Evolutionary conservation across 1,140 invertebrate genomes (phyloP).

Genomic region (Caenorhabditis brenneri): DNA sequence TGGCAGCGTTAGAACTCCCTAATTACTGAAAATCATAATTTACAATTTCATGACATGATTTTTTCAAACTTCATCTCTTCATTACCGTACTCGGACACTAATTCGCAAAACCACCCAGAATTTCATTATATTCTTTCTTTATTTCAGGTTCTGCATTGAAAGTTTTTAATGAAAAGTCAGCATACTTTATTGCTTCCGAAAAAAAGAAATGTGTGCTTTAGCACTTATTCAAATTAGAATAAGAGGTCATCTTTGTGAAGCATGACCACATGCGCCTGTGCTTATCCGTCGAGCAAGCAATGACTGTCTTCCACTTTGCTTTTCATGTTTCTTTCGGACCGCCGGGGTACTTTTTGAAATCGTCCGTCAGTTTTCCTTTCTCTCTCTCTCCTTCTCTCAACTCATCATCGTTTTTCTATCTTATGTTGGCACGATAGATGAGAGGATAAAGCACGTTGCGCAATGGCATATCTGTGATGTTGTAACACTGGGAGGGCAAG

Average conservation of each 20-base stretch:
- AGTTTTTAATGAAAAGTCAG: neutral
- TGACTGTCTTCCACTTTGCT: conserved; percentile 14
- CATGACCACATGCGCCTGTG: conserved; percentile 1
- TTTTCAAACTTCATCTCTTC: no score
- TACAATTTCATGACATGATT: no score
- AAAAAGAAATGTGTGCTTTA: neutral
- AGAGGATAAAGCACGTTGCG: conserved; percentile 30
- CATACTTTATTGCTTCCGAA: neutral
- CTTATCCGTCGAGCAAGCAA: conserved; percentile 19
- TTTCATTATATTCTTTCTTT: no score
- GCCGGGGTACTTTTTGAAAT: conserved; percentile 5
- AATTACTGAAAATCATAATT: no score
- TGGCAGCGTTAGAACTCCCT: no score
- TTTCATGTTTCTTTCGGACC: conserved; percentile 12
- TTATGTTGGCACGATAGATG: neutral
- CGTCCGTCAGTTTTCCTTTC: neutral
- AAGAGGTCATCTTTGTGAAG: conserved; percentile 6
- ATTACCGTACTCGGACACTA: no score
- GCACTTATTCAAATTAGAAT: conserved; percentile 10
- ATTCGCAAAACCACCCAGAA: no score
- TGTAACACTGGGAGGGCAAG: conserved; percentile 9
- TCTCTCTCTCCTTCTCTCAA: neutral
- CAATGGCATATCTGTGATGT: conserved; percentile 36
- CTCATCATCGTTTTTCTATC: neutral
- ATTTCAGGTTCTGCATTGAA: no score